phyloP scores from a whole-genome alignment of 2,888 invertebrate species.

The Diloba caeruleocephala region DNA sequence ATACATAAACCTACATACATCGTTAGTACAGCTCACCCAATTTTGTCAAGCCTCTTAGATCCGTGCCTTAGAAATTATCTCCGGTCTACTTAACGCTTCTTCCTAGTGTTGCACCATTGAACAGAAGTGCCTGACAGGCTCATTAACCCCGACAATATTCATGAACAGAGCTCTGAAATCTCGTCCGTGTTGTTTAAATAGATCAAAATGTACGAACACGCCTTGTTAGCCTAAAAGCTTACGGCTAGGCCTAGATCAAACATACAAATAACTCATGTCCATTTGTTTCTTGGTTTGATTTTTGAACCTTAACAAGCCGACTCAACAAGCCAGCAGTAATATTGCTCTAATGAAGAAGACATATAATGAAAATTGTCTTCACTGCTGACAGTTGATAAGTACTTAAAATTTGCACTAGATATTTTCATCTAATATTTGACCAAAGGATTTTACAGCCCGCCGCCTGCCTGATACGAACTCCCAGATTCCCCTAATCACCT shows the following conservation, averaged over 20 bases:
- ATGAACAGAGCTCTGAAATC: constrained; percentile 28
- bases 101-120: constrained; percentile 12
- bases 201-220: constrained; percentile 34
- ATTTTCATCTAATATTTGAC: no score
- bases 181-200: constrained; percentile 28
- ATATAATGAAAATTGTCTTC: no score
- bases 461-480: no score
- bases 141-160: constrained; percentile 40
- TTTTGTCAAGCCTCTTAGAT: constrained; percentile 11
- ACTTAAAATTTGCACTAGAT: no score
- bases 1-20: constrained; percentile 10
- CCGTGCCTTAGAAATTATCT: constrained; percentile 12
- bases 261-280: not conserved
- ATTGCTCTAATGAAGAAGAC: no score
- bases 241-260: not conserved
- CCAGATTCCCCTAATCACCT: no score
- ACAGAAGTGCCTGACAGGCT: constrained; percentile 4
- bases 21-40: constrained; percentile 23
- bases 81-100: constrained; percentile 16
- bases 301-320: constrained; percentile 1
- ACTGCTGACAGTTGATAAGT: no score
- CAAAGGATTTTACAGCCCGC: no score
- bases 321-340: no score
- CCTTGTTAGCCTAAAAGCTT: constrained; percentile 13
- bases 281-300: constrained; percentile 2